These are phyloP conservation scores for Bradypodion pumilum DNA, from an alignment of 2,797 vertebrate species.

Conservation along the genomic window DNA sequence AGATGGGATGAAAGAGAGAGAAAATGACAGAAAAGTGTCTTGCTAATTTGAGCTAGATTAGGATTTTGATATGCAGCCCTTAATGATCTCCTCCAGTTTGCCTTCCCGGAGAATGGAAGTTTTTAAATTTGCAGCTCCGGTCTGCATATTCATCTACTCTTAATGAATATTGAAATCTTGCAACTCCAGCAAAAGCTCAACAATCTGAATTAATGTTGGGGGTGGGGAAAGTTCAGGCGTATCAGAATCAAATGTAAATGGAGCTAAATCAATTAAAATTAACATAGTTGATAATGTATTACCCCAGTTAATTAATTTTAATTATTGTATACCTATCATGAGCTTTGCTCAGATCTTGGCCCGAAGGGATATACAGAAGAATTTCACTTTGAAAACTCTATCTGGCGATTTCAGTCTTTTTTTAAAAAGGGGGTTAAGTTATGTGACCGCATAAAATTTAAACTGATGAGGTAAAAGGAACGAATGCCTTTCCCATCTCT, in stretches of 20 bases:
- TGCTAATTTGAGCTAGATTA: background rate
- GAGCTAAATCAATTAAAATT: conserved; percentile 19
- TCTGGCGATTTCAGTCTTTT: background rate
- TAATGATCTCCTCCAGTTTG: background rate
- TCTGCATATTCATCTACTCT: conserved; percentile 31
- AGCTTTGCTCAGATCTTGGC: background rate
- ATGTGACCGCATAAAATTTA: background rate
- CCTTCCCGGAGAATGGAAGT: conserved; percentile 5
- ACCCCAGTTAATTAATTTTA: conserved; percentile 41
- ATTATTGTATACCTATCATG: conserved; percentile 21
- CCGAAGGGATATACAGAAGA: background rate
- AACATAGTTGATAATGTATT: conserved; percentile 24
- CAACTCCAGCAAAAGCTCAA: conserved; percentile 2
- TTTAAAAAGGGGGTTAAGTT: background rate
- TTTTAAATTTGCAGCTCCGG: conserved; percentile 3
- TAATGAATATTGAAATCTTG: conserved; percentile 36
- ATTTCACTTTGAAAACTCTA: background rate
- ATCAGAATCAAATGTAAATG: conserved; percentile 17
- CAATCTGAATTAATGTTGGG: conserved; percentile 10
- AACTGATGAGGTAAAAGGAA: background rate
- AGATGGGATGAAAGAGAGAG: background rate
- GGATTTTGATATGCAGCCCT: background rate
- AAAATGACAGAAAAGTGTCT: background rate
- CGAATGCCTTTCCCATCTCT: too few species aligned
- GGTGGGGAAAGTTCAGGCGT: background rate